A percentile compares a stretch with the other conserved stretches of the same genome.
phyloP scores from a whole-genome alignment of 2,113 vertebrate genomes.

The Pteruthius melanotis region DNA sequence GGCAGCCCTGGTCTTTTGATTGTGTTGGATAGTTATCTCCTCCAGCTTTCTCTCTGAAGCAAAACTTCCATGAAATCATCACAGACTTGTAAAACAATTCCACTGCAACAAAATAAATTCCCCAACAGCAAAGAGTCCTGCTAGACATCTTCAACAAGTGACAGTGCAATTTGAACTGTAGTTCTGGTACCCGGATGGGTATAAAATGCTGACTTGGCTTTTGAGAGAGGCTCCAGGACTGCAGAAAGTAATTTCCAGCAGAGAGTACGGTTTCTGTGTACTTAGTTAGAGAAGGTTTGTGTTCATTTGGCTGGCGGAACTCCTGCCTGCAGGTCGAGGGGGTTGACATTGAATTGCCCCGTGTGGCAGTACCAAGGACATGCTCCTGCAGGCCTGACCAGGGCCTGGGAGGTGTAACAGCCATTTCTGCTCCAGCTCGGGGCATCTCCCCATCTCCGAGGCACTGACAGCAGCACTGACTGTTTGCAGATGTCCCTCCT shows the following conservation, averaged over 20 bases:
- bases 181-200: background rate
- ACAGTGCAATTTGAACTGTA: background rate
- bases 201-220: constrained; percentile 38
- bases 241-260: constrained; percentile 28
- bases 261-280: background rate
- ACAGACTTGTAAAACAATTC: background rate
- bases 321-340: background rate
- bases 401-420: fast-evolving
- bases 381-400: fast-evolving
- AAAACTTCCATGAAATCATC: background rate
- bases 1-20: background rate
- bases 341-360: fast-evolving
- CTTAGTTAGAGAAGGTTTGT: background rate
- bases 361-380: background rate
- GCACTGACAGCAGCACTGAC: background rate
- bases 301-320: background rate
- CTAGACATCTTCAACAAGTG: background rate
- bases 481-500: background rate
- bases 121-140: background rate
- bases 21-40: background rate
- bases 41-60: background rate
- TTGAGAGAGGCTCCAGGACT: background rate
- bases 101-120: background rate
- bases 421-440: background rate
- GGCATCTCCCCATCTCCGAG: background rate